A percentile compares a stretch with the other conserved stretches of the same genome.
These are phyloP conservation scores for Drosophila bipectinata DNA, from an alignment of 1,140 invertebrate species.

Conservation along the genomic window DNA sequence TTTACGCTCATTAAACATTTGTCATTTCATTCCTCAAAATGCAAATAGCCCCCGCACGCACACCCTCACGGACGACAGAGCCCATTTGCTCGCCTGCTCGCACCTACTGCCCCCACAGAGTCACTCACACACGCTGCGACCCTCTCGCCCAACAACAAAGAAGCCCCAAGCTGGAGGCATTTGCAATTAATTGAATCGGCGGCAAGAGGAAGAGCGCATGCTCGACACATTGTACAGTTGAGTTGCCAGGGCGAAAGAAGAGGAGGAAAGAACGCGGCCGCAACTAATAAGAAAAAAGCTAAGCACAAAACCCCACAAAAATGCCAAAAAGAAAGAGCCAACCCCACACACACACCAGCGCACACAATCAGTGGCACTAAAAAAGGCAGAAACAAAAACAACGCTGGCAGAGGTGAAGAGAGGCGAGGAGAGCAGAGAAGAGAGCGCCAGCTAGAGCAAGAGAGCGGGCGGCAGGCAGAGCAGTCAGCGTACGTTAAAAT, in stretches of 20 bases:
- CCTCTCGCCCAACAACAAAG: constrained; percentile 26
- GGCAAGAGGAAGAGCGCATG: constrained; percentile 64
- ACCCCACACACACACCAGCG: constrained; percentile 15
- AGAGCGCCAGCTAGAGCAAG: constrained; percentile 32
- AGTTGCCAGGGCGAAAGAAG: constrained; percentile 45
- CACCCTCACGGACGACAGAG: constrained; percentile 7
- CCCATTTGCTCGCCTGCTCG: constrained; percentile 42
- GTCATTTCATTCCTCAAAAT: constrained; percentile 63
- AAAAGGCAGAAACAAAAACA: background rate
- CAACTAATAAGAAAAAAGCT: constrained; percentile 72
- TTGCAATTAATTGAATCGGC: constrained; percentile 55
- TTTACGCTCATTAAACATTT: constrained; percentile 79
- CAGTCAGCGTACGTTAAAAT: constrained; percentile 72
- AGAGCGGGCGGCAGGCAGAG: constrained; percentile 47
- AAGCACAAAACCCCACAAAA: constrained; percentile 22
- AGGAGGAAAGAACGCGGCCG: constrained; percentile 11
- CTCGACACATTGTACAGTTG: constrained; percentile 73
- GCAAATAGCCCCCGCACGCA: constrained; percentile 37
- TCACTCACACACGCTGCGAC: background rate
- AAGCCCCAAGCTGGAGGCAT: constrained; percentile 37
- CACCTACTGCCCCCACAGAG: constrained; percentile 8
- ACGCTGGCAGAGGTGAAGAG: constrained; percentile 36
- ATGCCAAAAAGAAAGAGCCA: constrained; percentile 22
- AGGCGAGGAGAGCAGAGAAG: constrained; percentile 38
- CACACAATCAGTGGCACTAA: constrained; percentile 27